phyloP scores from a whole-genome alignment of 2,113 vertebrate species.

The Pipa parva region DNA sequence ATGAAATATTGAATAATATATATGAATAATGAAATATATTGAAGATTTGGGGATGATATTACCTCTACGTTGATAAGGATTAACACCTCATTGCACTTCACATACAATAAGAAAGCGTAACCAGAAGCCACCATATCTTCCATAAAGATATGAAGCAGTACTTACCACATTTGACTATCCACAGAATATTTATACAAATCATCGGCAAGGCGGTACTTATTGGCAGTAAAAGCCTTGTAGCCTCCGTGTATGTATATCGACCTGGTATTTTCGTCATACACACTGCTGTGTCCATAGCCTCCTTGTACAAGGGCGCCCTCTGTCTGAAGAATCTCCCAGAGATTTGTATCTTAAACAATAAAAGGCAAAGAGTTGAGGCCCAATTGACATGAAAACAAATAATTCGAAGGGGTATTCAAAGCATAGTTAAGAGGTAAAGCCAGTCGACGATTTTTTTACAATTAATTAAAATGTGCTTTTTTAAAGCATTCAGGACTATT shows the following conservation, averaged over 20 bases:
- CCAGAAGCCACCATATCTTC: too few relatives aligned
- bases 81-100: too few relatives aligned
- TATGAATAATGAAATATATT: neutral
- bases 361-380: accelerated
- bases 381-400: neutral
- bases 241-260: conserved; percentile 89
- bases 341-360: conserved; percentile 69
- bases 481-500: too few relatives aligned
- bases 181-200: conserved; percentile 90
- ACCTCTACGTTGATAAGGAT: too few relatives aligned
- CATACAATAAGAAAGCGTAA: too few relatives aligned
- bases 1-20: neutral
- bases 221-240: conserved; percentile 94
- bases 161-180: conserved; percentile 81
- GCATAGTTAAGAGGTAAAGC: too few relatives aligned
- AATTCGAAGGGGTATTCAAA: too few relatives aligned
- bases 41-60: too few relatives aligned
- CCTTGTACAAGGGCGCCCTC: conserved; percentile 87
- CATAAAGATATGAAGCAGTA: conserved; percentile 15
- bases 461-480: too few relatives aligned
- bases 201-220: conserved; percentile 89
- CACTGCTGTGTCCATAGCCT: conserved; percentile 93
- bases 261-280: conserved; percentile 76
- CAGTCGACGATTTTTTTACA: too few relatives aligned
- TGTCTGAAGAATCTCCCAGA: conserved; percentile 74